Percentiles rank a stretch among this genome's conserved stretches.
Evolutionary conservation across 2,113 vertebrate species (phyloP).

Genomic region (Taurulus bubalis): DNA sequence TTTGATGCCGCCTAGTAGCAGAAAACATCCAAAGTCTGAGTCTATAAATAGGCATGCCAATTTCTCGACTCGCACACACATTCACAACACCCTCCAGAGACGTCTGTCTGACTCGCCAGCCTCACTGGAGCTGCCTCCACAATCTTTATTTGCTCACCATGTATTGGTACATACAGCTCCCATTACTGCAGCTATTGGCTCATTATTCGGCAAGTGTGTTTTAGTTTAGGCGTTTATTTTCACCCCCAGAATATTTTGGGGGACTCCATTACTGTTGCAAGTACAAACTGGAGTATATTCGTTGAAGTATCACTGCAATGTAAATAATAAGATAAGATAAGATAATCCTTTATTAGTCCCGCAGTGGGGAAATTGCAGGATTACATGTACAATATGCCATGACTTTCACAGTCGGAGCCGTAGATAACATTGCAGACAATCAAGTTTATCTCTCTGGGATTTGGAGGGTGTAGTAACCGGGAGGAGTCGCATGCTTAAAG

Average conservation of each 20-base stretch:
- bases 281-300: not conserved
- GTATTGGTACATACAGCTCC: not conserved
- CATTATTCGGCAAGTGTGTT: not conserved
- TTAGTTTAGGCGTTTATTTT: not conserved
- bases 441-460: too few relatives aligned
- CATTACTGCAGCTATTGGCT: not conserved
- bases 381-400: not conserved
- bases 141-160: not conserved
- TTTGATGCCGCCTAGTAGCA: constrained; percentile 30
- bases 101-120: constrained; percentile 31
- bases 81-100: constrained; percentile 52
- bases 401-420: too few relatives aligned
- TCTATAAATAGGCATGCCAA: constrained; percentile 71
- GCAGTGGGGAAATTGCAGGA: too few relatives aligned
- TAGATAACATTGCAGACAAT: too few relatives aligned
- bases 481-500: too few relatives aligned
- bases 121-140: not conserved
- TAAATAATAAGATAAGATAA: too few relatives aligned
- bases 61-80: constrained; percentile 47
- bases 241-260: not conserved
- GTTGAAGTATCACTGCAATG: not conserved
- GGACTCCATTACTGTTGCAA: not conserved
- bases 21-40: constrained; percentile 57
- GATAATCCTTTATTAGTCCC: too few relatives aligned
- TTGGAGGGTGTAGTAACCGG: too few relatives aligned